Evolutionary conservation across 2,888 invertebrate genomes (phyloP).

Genomic region (Cetonia aurata): DNA sequence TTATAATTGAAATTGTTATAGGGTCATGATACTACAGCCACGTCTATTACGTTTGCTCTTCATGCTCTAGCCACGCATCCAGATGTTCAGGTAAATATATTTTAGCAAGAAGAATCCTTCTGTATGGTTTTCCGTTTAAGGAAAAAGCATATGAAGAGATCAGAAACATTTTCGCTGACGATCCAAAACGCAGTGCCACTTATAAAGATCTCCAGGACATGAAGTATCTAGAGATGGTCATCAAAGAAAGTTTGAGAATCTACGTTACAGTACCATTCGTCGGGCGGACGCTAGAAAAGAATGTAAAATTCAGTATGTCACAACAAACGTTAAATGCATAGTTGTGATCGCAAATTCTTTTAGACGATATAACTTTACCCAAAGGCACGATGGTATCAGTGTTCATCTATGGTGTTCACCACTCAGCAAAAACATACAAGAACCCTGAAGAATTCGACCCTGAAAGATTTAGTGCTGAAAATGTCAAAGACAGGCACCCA

Average conservation of each 20-base stretch:
- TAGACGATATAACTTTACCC: conserved; percentile 64
- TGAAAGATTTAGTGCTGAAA: conserved; percentile 64
- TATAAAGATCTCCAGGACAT: conserved; percentile 63
- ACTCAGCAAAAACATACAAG: conserved; percentile 66
- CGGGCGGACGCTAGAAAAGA: conserved; percentile 65
- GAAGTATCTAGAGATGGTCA: conserved; percentile 70
- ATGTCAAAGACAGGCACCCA: conserved; percentile 56
- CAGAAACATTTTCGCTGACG: conserved; percentile 53
- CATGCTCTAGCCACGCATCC: conserved; percentile 62
- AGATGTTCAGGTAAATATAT: conserved; percentile 57
- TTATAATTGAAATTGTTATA: conserved; percentile 46
- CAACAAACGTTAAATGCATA: neutral
- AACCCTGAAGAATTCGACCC: conserved; percentile 66
- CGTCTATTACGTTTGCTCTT: conserved; percentile 63
- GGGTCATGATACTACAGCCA: conserved; percentile 64
- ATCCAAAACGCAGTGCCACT: conserved; percentile 55
- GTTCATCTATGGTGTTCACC: conserved; percentile 66
- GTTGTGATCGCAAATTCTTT: neutral
- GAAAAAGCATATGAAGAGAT: conserved; percentile 58
- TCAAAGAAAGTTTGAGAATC: conserved; percentile 70
- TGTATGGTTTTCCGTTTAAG: conserved; percentile 30
- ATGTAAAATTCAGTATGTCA: conserved; percentile 63
- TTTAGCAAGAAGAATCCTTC: neutral
- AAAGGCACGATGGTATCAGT: conserved; percentile 63
- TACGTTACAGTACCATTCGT: conserved; percentile 70